These are phyloP conservation scores for Candoia aspera DNA, from an alignment of 2,113 vertebrate species.

Conservation along the genomic window DNA sequence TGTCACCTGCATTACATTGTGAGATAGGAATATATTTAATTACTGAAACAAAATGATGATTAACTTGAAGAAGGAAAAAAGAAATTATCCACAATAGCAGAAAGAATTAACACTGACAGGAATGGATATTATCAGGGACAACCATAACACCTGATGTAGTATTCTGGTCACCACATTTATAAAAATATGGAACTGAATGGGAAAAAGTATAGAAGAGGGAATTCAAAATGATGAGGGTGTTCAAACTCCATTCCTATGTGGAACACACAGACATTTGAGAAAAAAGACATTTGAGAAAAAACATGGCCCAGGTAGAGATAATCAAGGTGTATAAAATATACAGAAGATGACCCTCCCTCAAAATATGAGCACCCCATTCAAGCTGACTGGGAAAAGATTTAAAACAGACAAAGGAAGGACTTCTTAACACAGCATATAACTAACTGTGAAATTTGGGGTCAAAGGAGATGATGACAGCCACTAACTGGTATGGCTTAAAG, in stretches of 20 bases:
- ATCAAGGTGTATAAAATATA: not conserved
- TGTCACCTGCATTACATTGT: not conserved
- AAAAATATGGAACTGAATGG: not conserved
- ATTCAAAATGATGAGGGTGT: not conserved
- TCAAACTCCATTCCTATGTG: not conserved
- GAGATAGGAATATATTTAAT: not conserved
- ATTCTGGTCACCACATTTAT: not conserved
- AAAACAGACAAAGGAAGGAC: not conserved
- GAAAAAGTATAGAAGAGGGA: not conserved
- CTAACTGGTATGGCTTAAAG: not conserved
- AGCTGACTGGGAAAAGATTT: not conserved
- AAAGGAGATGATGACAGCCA: not conserved
- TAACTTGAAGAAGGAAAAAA: not conserved
- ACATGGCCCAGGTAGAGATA: not conserved
- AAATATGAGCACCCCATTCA: not conserved
- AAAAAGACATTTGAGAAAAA: not conserved
- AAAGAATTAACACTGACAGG: not conserved
- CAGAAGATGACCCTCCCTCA: not conserved
- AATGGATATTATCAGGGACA: not conserved
- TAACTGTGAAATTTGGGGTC: not conserved
- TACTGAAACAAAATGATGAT: not conserved
- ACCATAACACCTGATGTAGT: not conserved
- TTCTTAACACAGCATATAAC: not conserved
- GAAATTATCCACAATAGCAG: not conserved
- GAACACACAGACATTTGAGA: not conserved